Evolutionary conservation across 2,888 invertebrate genomes (phyloP).

Genomic region (Charanyca ferruginea): DNA sequence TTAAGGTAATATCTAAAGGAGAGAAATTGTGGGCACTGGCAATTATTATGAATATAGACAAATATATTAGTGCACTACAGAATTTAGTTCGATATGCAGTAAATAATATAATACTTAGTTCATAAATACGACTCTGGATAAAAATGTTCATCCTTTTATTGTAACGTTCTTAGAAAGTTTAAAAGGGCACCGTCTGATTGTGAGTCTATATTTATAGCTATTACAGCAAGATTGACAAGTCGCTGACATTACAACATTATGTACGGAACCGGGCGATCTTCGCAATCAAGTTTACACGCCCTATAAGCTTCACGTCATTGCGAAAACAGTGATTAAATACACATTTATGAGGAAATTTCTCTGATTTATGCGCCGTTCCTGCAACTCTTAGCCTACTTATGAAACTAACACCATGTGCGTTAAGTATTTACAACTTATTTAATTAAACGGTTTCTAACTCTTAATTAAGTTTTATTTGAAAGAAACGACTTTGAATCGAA

Average conservation of each 20-base stretch:
- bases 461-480: no score
- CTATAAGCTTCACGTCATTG: slow-evolving; percentile 56
- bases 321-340: slow-evolving; percentile 60
- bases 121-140: slow-evolving; percentile 3
- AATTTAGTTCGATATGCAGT: not conserved
- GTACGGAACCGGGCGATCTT: slow-evolving; percentile 54
- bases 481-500: no score
- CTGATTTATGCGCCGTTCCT: slow-evolving; percentile 20
- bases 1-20: slow-evolving; percentile 31
- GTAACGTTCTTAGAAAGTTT: slow-evolving; percentile 1
- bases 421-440: no score
- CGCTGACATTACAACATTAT: slow-evolving; percentile 56
- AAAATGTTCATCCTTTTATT: not conserved
- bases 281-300: slow-evolving; percentile 62
- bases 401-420: slow-evolving; percentile 12
- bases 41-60: slow-evolving; percentile 11
- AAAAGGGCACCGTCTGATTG: slow-evolving; percentile 22
- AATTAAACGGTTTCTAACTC: no score
- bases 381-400: slow-evolving; percentile 2
- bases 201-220: slow-evolving; percentile 22
- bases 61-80: slow-evolving; percentile 8
- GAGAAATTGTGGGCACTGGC: slow-evolving; percentile 26
- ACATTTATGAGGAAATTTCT: slow-evolving; percentile 57
- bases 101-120: slow-evolving; percentile 11
- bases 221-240: slow-evolving; percentile 57